Percentiles rank a stretch among this genome's conserved stretches.
Evolutionary conservation across 2,888 invertebrate species (phyloP).

Genomic region (Drosophila austrosaltans): DNA sequence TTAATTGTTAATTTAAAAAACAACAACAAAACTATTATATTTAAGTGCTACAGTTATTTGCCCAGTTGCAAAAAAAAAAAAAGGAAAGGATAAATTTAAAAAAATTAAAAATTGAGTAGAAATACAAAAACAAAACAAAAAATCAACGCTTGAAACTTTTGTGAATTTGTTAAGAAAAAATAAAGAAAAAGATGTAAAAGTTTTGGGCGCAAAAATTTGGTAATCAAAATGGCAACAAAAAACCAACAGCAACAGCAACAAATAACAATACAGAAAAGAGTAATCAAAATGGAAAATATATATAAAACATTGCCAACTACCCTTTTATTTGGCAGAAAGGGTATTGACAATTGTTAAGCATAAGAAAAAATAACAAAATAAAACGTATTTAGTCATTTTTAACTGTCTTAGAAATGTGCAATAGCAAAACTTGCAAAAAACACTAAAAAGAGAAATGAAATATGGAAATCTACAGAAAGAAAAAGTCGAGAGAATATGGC

Average conservation of each 20-base stretch:
- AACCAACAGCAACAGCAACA: slow-evolving; percentile 4
- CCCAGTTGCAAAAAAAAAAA: slow-evolving; percentile 42
- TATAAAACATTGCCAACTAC: slow-evolving; percentile 5
- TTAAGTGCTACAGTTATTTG: slow-evolving; percentile 50
- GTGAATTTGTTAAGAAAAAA: not conserved
- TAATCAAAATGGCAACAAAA: slow-evolving; percentile 42
- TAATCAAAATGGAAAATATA: slow-evolving; percentile 22
- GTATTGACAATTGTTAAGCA: slow-evolving; percentile 9
- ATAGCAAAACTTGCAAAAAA: slow-evolving; percentile 6
- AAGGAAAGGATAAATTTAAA: not conserved
- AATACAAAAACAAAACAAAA: slow-evolving; percentile 14
- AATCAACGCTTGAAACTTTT: not conserved
- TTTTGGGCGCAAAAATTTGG: slow-evolving; percentile 48
- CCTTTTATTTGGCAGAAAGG: slow-evolving; percentile 5
- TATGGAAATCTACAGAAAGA: slow-evolving; percentile 10
- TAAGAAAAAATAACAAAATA: not conserved
- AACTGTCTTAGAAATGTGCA: slow-evolving; percentile 45
- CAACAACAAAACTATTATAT: slow-evolving; percentile 40
- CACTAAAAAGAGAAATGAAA: slow-evolving; percentile 18
- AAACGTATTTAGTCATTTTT: slow-evolving; percentile 38
- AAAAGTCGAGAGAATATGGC: not conserved
- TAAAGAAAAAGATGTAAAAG: slow-evolving; percentile 6
- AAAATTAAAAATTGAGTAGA: slow-evolving; percentile 3
- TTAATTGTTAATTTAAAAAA: slow-evolving; percentile 45
- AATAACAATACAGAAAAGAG: slow-evolving; percentile 24